Evolutionary conservation across 2,113 vertebrate genomes (phyloP), one percentile per base, ranked within the genome.

Genomic region (Synchiropus splendidus): DNA sequence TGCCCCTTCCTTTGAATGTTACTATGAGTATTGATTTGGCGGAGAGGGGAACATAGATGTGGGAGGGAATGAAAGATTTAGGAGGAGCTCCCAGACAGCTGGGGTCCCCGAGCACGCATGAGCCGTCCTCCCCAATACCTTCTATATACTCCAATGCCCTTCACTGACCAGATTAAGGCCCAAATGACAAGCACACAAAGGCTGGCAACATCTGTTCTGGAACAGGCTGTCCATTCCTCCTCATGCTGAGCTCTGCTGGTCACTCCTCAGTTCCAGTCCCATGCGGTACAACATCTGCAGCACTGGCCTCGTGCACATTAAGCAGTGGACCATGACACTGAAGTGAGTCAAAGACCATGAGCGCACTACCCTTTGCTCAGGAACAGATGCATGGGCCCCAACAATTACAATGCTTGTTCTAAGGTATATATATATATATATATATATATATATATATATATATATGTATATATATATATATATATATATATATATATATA

Each of bases 81-180:
- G 27, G 16, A 41, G 36, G 51, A 67, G 62, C 60, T 48, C 51
- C 47, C 35, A 54, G 58, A 78, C 77, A 80, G 77, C 75, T 81
- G 70, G 64, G 76, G 74, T 67, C 56, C 58, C 59, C 55, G 30
- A 49, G 46, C 70, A 62, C 14, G 32, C 57, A 48, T 17, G 49
- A 47, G 45, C 57, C 21, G 8, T 27, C 43, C 58, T 51, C 44
- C 64, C 55, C 36, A 40, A 48, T 44, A 48, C 53, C 47, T 67
- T 53, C 64, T 17, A 30, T 70, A 64, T 74, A 77, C 73, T 74
- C 73, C 71, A 78, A 76, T 85, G 73, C 77, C 80, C 83, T 85
- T 83, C 75, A 80, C 59, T 83, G 79, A 82, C 80, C 81, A 82
- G 81, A 80, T 85, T 83, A 84, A 74, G 64, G 54, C 59, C 71